A percentile compares a stretch with the other conserved stretches of the same genome.
Evolutionary conservation across 1,140 invertebrate genomes (phyloP).

Genomic region (Hypsibius dujardini): DNA sequence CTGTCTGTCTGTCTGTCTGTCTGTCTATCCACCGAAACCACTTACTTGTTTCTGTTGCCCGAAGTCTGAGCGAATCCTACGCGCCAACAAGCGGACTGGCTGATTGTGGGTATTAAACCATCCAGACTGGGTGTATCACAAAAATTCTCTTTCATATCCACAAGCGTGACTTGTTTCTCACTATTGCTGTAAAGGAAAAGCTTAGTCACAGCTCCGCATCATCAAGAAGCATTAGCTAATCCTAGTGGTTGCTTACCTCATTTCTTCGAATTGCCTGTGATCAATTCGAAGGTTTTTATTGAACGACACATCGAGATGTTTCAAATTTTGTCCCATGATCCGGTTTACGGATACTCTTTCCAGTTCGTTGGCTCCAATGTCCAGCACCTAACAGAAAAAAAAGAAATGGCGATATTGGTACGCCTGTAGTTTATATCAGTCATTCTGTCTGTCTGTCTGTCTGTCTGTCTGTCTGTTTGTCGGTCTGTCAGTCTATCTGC

Average conservation of each 20-base stretch:
- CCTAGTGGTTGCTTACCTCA: constrained; percentile 27
- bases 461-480: no score
- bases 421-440: no score
- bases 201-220: background rate
- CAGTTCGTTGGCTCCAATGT: constrained; percentile 32
- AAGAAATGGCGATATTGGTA: no score
- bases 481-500: no score
- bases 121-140: no score
- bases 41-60: constrained; percentile 33
- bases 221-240: background rate
- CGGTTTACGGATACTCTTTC: constrained; percentile 30
- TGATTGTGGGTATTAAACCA: no score
- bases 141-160: constrained; percentile 29
- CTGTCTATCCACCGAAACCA: no score
- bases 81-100: constrained; percentile 25
- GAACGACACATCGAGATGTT: constrained; percentile 32
- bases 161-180: constrained; percentile 30
- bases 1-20: no score
- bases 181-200: constrained; percentile 25
- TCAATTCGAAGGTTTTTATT: constrained; percentile 31
- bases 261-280: constrained; percentile 27
- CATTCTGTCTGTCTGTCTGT: no score
- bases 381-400: constrained; percentile 28
- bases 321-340: constrained; percentile 31
- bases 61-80: constrained; percentile 32